Base-by-base conservation (phyloP, 2,888 invertebrate species). In the Drosophila koepferae region DNA sequence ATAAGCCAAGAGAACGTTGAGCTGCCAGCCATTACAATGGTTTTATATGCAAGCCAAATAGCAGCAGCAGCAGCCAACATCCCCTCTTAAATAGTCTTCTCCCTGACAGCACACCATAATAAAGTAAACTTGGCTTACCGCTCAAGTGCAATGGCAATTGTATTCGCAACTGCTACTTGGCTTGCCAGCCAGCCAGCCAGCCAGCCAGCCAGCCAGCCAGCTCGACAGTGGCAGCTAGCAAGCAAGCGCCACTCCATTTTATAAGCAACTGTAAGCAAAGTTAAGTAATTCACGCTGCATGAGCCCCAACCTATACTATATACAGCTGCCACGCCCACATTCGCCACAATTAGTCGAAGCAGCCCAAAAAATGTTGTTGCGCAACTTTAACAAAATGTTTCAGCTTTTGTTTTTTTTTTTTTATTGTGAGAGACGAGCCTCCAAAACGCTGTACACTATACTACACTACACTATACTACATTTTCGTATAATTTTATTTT, bases 91-190 rank as follows among this genome's bases (percentile, higher is more conserved):
- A 34, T 51, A 34, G 18, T 34, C n/a, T 51, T 34, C 31, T 18
- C n/a, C n/a, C 18, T 34, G 31, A 23, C 31, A 36, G 20, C 41
- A 48, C 68, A 73, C 76, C 73, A 87, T 85, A 89, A 89, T 84
- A 79, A 84, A 89, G 88, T 86, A 80, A 86, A 85, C 86, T 87
- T 78, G 89, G 87, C 86, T 83, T 74, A 75, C 83, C 72, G 83
- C 87, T 79, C 86, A 77, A 86, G 90, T 89, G 86, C 90, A 90
- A 90, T 85, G 80, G 86, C 86, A 88, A 86, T 80, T 86, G 87
- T 75, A 80, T 68, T 77, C 72, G 76, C 44, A 48, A 48, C 54
- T 66, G 80, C 65, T 65, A 46, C 75, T 61, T 68, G 68, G 67
- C 67, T 71, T 66, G 62, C 54, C 36, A 20, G 9, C 31, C 10